phyloP scores from a whole-genome alignment of 53 echinoderm and acorn worm genomes.

The Mesocentrotus franciscanus region DNA sequence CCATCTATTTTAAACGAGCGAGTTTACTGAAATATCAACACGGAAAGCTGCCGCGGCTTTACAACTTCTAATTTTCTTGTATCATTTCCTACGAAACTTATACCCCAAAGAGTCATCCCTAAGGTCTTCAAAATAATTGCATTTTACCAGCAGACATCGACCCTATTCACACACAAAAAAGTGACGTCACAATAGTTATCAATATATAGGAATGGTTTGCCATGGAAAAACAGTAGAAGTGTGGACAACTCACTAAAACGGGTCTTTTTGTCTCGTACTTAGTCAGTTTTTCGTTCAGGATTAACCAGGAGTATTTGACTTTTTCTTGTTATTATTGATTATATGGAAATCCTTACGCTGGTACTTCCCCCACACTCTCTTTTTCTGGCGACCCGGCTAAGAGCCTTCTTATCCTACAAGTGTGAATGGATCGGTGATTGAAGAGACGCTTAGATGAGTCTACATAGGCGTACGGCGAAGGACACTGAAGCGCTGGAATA shows the following conservation, averaged over 20 bases:
- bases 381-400: neutral
- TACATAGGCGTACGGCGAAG: neutral
- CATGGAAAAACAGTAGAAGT: no score
- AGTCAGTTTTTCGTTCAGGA: no score
- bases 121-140: constrained; percentile 8
- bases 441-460: neutral
- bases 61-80: constrained; percentile 17
- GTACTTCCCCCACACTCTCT: no score
- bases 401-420: neutral
- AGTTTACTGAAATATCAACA: neutral
- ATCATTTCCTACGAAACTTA: neutral
- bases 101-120: neutral
- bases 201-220: no score
- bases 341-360: no score
- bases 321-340: no score
- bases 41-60: neutral
- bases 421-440: neutral
- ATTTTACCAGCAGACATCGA: neutral
- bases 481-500: neutral
- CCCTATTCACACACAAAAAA: neutral
- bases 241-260: no score
- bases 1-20: neutral
- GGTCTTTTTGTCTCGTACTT: no score
- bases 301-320: no score
- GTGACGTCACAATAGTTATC: no score